Conservation (phyloP, 1,140 invertebrate species). For the Hylaeus volcanicus region DNA sequence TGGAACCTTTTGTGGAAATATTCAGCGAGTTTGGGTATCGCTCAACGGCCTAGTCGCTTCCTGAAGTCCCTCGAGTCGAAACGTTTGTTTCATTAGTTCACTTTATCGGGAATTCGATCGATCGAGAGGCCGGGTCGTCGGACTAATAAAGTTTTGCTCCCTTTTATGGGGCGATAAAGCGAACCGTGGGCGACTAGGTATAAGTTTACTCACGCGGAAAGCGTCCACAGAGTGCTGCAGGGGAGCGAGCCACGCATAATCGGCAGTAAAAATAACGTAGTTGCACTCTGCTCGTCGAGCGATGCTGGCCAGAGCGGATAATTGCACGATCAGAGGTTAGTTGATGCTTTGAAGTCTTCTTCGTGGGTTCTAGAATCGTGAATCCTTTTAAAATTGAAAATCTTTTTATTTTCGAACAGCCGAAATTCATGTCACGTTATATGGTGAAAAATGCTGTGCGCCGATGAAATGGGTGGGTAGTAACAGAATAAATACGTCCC, state of each 20-base stretch:
- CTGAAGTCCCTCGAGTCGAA: neutral
- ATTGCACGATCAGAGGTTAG: neutral
- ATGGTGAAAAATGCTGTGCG: too few relatives aligned
- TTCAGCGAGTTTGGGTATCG: neutral
- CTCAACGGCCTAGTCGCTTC: too few relatives aligned
- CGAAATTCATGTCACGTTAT: too few relatives aligned
- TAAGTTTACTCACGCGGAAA: neutral
- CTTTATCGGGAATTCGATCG: neutral
- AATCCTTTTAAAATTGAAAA: too few relatives aligned
- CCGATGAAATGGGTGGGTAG: too few relatives aligned
- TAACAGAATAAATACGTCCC: too few relatives aligned
- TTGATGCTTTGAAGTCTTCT: neutral
- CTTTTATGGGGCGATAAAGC: neutral
- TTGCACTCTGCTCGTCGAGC: neutral
- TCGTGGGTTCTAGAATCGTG: neutral
- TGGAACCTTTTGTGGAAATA: neutral
- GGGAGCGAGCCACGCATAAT: constrained; percentile 15
- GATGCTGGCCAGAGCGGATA: neutral
- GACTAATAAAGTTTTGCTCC: constrained; percentile 22
- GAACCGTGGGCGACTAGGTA: neutral
- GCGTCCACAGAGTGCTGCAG: neutral
- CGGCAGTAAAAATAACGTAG: constrained; percentile 19
- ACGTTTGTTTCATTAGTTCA: neutral
- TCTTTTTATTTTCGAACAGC: too few relatives aligned
- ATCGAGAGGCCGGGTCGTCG: neutral